phyloP scores from a whole-genome alignment of 2,797 vertebrate genomes.

The Scarus forsteni region DNA sequence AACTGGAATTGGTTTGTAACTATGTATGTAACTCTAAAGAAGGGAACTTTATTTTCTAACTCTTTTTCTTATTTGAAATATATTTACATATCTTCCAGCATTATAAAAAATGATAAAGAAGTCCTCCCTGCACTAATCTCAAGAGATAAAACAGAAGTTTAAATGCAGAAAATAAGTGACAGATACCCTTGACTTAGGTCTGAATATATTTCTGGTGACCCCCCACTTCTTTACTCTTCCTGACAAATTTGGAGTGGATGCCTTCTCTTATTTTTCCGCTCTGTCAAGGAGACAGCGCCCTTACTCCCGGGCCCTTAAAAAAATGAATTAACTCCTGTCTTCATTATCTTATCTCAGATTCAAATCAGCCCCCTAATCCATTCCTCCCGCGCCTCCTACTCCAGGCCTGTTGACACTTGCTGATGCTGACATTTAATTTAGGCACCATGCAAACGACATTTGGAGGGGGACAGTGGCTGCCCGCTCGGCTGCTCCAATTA shows the following conservation, averaged over 20 bases:
- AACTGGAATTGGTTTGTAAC: too few relatives aligned
- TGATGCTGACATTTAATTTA: slow-evolving; percentile 87
- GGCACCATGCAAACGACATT: slow-evolving; percentile 57
- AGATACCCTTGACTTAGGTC: slow-evolving; percentile 23
- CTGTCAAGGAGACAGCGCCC: slow-evolving; percentile 70
- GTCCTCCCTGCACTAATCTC: background rate
- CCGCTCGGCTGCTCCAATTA: slow-evolving; percentile 74
- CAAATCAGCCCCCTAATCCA: slow-evolving; percentile 85
- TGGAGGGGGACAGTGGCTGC: slow-evolving; percentile 58
- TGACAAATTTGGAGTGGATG: slow-evolving; percentile 50
- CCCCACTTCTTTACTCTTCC: slow-evolving; percentile 18
- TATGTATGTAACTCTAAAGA: too few relatives aligned
- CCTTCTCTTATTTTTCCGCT: slow-evolving; percentile 14
- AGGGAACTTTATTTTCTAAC: too few relatives aligned
- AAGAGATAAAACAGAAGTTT: background rate
- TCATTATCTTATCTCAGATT: slow-evolving; percentile 87
- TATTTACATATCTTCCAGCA: too few relatives aligned
- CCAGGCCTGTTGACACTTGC: slow-evolving; percentile 70
- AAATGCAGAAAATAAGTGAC: slow-evolving; percentile 3
- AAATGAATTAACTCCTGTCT: slow-evolving; percentile 85
- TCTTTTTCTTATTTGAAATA: too few relatives aligned
- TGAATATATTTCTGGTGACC: slow-evolving; percentile 15
- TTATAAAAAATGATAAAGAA: too few relatives aligned
- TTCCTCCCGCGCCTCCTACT: slow-evolving; percentile 64
- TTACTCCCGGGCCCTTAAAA: slow-evolving; percentile 48